Conservation (phyloP, 2,888 invertebrate genomes). For the Acronicta aceris region DNA sequence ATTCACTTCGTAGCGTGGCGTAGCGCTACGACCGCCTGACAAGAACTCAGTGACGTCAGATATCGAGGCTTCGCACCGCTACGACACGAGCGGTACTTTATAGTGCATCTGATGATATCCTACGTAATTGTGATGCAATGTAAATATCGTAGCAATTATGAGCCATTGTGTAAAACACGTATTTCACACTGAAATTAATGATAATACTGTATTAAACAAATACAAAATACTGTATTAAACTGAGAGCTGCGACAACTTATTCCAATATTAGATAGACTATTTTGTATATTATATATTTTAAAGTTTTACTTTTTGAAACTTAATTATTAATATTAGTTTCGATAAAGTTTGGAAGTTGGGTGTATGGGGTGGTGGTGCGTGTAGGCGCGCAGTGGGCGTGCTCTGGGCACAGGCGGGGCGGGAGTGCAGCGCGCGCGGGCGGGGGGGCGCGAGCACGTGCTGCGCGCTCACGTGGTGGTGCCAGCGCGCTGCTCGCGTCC, state of each 20-base stretch:
- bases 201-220: no score
- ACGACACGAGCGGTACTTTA: slow-evolving; percentile 48
- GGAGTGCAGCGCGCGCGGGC: slow-evolving; percentile 66
- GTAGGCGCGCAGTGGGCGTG: slow-evolving; percentile 70
- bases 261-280: slow-evolving; percentile 9
- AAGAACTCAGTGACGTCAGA: slow-evolving; percentile 61
- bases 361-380: slow-evolving; percentile 62
- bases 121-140: slow-evolving; percentile 35
- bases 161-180: slow-evolving; percentile 3
- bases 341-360: slow-evolving; percentile 50
- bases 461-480: slow-evolving; percentile 86
- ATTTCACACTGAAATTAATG: neutral
- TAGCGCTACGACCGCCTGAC: slow-evolving; percentile 60
- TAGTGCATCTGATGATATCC: slow-evolving; percentile 29
- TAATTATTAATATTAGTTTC: slow-evolving; percentile 48
- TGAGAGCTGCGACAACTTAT: neutral
- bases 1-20: slow-evolving; percentile 63
- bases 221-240: slow-evolving; percentile 4
- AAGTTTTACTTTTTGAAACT: slow-evolving; percentile 41
- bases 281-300: no score
- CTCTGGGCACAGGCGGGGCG: slow-evolving; percentile 66
- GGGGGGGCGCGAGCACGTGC: slow-evolving; percentile 82
- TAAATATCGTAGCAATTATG: slow-evolving; percentile 11
- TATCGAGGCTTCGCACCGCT: slow-evolving; percentile 54
- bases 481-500: slow-evolving; percentile 76